A percentile compares a stretch with the other conserved stretches of the same genome.
These are phyloP conservation scores for Caenorhabditis plicata DNA, from an alignment of 2,888 invertebrate genomes.

Conservation along the genomic window DNA sequence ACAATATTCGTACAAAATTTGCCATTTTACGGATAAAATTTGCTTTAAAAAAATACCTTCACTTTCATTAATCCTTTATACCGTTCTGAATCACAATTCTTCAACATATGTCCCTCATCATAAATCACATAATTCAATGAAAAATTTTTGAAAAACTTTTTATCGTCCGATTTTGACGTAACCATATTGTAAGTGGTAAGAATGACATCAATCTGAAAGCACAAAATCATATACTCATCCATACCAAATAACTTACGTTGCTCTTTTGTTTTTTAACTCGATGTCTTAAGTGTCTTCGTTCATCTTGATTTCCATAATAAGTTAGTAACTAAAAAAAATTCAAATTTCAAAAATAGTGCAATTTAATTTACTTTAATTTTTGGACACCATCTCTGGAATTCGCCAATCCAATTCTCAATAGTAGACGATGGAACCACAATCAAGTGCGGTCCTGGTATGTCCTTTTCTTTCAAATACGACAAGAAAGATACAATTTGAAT, in stretches of 20 bases:
- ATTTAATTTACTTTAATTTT: constrained; percentile 33
- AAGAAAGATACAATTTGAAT: constrained; percentile 90
- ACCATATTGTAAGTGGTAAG: constrained; percentile 74
- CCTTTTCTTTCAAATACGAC: constrained; percentile 82
- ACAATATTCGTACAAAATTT: too few species aligned
- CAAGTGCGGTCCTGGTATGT: constrained; percentile 76
- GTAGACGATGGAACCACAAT: constrained; percentile 96
- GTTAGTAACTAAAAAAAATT: constrained; percentile 45
- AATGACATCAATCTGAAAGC: constrained; percentile 50
- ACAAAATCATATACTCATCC: constrained; percentile 3
- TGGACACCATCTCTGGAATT: constrained; percentile 54
- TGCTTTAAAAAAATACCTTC: constrained; percentile 33
- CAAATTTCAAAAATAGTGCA: not conserved
- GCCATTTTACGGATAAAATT: too few species aligned
- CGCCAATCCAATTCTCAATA: constrained; percentile 73
- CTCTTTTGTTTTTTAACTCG: constrained; percentile 47
- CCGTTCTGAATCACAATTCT: constrained; percentile 90
- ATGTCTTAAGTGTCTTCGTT: constrained; percentile 46
- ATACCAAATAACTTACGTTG: constrained; percentile 16
- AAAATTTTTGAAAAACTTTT: constrained; percentile 80
- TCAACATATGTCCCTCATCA: constrained; percentile 91
- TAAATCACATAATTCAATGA: constrained; percentile 86
- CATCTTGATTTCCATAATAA: constrained; percentile 60
- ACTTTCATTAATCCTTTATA: constrained; percentile 55
- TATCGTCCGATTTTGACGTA: constrained; percentile 82